phyloP scores from a whole-genome alignment of 2,888 invertebrate genomes.

The Tetragonisca angustula region DNA sequence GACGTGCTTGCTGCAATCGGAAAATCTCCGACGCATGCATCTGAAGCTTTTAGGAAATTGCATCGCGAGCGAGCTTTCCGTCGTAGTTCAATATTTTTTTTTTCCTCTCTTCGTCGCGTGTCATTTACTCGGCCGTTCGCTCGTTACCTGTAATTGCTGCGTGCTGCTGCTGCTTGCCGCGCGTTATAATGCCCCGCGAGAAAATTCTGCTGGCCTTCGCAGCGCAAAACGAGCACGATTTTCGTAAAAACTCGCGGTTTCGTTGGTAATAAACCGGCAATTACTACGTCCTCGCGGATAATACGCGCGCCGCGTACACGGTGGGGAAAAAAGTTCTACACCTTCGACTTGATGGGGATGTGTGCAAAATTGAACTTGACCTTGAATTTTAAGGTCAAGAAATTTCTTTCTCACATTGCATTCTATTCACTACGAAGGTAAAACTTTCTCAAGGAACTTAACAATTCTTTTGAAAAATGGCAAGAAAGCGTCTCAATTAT shows the following conservation, averaged over 20 bases:
- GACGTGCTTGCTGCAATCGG: too few species aligned
- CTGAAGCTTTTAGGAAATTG: background rate
- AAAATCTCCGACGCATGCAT: too few species aligned
- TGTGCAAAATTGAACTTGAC: too few species aligned
- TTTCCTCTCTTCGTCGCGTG: background rate
- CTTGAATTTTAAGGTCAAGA: too few species aligned
- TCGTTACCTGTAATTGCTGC: constrained; percentile 44
- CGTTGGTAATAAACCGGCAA: constrained; percentile 35
- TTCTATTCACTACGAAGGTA: too few species aligned
- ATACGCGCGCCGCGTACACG: background rate
- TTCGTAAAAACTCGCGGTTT: constrained; percentile 31
- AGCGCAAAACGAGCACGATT: constrained; percentile 17
- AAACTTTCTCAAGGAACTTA: too few species aligned
- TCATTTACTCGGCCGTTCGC: constrained; percentile 30
- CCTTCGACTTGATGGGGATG: too few species aligned
- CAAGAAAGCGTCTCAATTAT: too few species aligned
- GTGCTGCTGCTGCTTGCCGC: background rate
- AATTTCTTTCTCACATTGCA: too few species aligned
- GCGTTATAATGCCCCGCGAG: constrained; percentile 32
- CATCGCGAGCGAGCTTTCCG: background rate
- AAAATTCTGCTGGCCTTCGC: constrained; percentile 17
- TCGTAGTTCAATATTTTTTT: constrained; percentile 18
- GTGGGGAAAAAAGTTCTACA: too few species aligned
- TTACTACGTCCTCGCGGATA: constrained; percentile 30
- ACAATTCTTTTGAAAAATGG: too few species aligned